These are phyloP conservation scores for Serripes groenlandicus DNA, from an alignment of 2,888 invertebrate species.

Conservation along the genomic window DNA sequence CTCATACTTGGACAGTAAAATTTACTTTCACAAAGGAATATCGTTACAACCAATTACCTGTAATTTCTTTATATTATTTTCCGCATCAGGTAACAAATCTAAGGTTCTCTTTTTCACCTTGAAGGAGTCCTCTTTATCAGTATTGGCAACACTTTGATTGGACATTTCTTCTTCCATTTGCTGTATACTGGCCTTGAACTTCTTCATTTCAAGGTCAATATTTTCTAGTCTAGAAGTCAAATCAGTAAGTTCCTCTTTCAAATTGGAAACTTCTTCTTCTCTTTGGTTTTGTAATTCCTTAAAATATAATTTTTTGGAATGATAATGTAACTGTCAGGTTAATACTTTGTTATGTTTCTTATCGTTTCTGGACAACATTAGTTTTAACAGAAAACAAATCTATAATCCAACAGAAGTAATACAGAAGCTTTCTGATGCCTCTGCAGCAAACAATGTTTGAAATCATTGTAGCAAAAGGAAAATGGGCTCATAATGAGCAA, in stretches of 20 bases:
- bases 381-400: too few relatives aligned
- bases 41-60: slow-evolving; percentile 77
- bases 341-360: too few relatives aligned
- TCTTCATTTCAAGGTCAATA: slow-evolving; percentile 82
- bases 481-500: too few relatives aligned
- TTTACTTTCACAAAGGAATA: too few relatives aligned
- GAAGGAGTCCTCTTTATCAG: slow-evolving; percentile 83
- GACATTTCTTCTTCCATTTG: slow-evolving; percentile 84
- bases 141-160: slow-evolving; percentile 86
- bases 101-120: slow-evolving; percentile 88
- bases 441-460: too few relatives aligned
- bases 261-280: slow-evolving; percentile 82
- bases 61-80: slow-evolving; percentile 85
- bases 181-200: slow-evolving; percentile 82
- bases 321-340: too few relatives aligned
- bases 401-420: too few relatives aligned
- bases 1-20: not conserved
- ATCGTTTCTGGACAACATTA: too few relatives aligned
- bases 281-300: slow-evolving; percentile 84
- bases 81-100: slow-evolving; percentile 90
- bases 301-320: slow-evolving; percentile 19
- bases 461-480: too few relatives aligned
- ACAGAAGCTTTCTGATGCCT: too few relatives aligned
- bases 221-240: slow-evolving; percentile 80
- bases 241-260: slow-evolving; percentile 81